Conservation (phyloP, 1,140 invertebrate species). For the Hermatobates lingyangjiaoensis region DNA sequence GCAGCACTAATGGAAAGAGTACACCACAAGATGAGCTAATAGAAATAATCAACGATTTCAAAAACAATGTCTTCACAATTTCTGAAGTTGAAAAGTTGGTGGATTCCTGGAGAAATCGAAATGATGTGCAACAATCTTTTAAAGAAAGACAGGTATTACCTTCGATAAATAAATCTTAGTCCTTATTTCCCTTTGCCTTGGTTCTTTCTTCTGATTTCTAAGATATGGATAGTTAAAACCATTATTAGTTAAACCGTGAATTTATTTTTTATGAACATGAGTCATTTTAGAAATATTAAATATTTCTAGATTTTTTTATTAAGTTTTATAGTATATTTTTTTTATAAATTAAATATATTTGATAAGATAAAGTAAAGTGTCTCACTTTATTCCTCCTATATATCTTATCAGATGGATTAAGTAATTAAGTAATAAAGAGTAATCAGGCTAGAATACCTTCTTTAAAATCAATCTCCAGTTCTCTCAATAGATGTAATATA, state of each 20-base stretch:
- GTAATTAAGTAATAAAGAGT: too few relatives aligned
- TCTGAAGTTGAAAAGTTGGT: constrained; percentile 65
- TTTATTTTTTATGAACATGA: not conserved
- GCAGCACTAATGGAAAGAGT: constrained; percentile 11
- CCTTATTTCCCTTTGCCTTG: too few relatives aligned
- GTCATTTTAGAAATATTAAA: too few relatives aligned
- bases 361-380: too few relatives aligned
- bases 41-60: constrained; percentile 75
- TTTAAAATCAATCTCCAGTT: too few relatives aligned
- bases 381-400: too few relatives aligned
- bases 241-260: not conserved
- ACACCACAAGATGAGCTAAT: constrained; percentile 51
- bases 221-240: not conserved
- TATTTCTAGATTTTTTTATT: too few relatives aligned
- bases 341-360: too few relatives aligned
- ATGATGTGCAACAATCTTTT: constrained; percentile 66
- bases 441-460: too few relatives aligned
- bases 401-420: too few relatives aligned
- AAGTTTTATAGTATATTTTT: too few relatives aligned
- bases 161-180: not conserved
- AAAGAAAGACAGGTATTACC: constrained; percentile 56
- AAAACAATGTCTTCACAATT: constrained; percentile 70
- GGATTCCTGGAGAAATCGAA: constrained; percentile 63
- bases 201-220: not conserved
- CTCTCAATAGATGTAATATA: too few relatives aligned